phyloP scores from a whole-genome alignment of 92 coral and sea anemone genomes.

The Montipora capitata region DNA sequence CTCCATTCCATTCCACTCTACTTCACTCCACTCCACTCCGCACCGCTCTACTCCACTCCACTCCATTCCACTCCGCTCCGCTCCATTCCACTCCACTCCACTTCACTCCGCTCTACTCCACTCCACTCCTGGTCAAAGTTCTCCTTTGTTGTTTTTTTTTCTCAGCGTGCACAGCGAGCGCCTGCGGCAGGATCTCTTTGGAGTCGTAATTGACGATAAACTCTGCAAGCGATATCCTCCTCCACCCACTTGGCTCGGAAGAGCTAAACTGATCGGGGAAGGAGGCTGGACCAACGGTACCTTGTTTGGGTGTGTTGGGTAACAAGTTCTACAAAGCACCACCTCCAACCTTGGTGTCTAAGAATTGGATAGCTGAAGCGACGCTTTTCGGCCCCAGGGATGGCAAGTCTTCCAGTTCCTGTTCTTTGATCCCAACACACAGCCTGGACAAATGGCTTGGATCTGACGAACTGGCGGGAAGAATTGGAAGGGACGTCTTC shows the following conservation, averaged over 20 bases:
- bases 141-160: neutral
- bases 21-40: too few species aligned
- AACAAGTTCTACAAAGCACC: conserved; percentile 35
- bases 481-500: conserved; percentile 27
- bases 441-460: conserved; percentile 9
- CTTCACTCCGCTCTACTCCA: too few species aligned
- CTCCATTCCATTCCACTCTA: too few species aligned
- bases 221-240: conserved; percentile 14
- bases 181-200: conserved; percentile 1
- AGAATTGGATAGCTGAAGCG: conserved; percentile 22
- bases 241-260: neutral
- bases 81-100: too few species aligned
- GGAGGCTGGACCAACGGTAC: conserved; percentile 21
- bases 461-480: conserved; percentile 10
- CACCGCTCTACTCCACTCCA: too few species aligned
- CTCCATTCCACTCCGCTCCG: too few species aligned
- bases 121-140: neutral
- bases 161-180: neutral
- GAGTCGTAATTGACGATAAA: neutral
- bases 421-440: conserved; percentile 28
- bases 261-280: conserved; percentile 4
- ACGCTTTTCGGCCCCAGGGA: conserved; percentile 2
- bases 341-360: conserved; percentile 9
- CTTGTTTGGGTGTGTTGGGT: conserved; percentile 13
- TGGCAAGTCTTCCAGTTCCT: conserved; percentile 28